phyloP scores from a whole-genome alignment of 2,113 vertebrate genomes.

The Amblyornis subalaris region DNA sequence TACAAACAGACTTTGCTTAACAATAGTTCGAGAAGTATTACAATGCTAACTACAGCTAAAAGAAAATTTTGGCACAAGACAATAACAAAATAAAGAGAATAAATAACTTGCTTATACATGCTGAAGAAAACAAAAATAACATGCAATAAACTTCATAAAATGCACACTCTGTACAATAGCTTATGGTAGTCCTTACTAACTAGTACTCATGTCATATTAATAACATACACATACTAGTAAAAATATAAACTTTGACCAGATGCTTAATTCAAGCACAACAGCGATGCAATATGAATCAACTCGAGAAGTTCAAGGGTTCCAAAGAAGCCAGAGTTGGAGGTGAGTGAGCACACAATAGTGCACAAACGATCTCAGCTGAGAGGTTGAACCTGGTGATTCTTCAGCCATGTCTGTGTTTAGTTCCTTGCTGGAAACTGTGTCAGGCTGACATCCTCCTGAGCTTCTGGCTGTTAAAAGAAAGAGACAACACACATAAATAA shows the following conservation, averaged over 20 bases:
- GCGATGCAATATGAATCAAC: constrained; percentile 72
- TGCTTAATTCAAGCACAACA: constrained; percentile 67
- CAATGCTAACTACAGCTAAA: not conserved
- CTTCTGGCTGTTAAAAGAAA: constrained; percentile 28
- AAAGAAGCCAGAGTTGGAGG: not conserved
- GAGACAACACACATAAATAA: not conserved
- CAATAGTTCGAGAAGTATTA: not conserved
- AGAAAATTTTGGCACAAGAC: not conserved
- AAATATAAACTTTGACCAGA: constrained; percentile 10
- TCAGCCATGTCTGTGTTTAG: not conserved
- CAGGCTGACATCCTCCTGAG: constrained; percentile 41
- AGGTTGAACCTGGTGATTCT: not conserved
- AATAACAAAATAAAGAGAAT: constrained; percentile 28
- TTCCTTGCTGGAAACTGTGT: not conserved
- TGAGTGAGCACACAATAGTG: not conserved
- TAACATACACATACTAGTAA: not conserved
- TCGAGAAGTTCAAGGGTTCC: constrained; percentile 17
- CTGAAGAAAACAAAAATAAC: not conserved
- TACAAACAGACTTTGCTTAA: not conserved
- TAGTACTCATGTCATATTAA: not conserved
- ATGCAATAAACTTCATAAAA: not conserved
- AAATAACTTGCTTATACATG: not conserved
- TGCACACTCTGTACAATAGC: not conserved
- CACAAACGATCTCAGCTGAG: not conserved
- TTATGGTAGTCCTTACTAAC: not conserved